Conservation (phyloP, 2,888 invertebrate genomes). For the Thereva nobilitata region DNA sequence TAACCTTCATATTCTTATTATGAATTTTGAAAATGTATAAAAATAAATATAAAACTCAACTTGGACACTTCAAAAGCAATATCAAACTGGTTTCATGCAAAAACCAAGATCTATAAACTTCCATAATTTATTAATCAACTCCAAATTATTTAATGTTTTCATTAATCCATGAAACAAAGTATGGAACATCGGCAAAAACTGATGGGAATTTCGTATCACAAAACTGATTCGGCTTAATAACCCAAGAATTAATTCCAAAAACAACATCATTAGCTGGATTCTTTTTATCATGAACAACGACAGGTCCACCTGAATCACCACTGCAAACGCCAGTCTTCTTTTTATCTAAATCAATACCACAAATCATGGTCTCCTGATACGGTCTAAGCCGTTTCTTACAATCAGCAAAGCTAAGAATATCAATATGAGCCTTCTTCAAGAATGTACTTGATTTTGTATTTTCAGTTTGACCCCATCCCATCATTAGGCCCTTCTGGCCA, state of each 20-base stretch:
- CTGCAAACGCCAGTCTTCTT: background rate
- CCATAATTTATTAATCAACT: too few species aligned
- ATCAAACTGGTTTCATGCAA: too few species aligned
- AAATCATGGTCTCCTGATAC: background rate
- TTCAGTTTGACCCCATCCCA: constrained; percentile 6
- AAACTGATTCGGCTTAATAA: background rate
- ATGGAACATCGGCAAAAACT: background rate
- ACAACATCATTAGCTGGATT: background rate
- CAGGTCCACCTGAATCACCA: constrained; percentile 5
- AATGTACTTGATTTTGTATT: background rate
- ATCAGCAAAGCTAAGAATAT: background rate
- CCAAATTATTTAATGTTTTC: too few species aligned
- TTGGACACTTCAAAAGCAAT: too few species aligned
- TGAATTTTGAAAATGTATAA: too few species aligned
- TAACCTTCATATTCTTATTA: too few species aligned
- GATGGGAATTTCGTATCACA: background rate
- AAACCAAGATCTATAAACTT: too few species aligned
- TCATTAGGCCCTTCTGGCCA: background rate
- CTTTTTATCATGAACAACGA: background rate
- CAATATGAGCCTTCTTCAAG: background rate
- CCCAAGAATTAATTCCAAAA: background rate
- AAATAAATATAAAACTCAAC: too few species aligned
- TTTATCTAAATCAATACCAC: background rate
- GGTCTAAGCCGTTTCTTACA: background rate
- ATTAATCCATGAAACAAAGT: background rate